Conservation (phyloP, 2,888 invertebrate species). For the Conus canariensis region DNA sequence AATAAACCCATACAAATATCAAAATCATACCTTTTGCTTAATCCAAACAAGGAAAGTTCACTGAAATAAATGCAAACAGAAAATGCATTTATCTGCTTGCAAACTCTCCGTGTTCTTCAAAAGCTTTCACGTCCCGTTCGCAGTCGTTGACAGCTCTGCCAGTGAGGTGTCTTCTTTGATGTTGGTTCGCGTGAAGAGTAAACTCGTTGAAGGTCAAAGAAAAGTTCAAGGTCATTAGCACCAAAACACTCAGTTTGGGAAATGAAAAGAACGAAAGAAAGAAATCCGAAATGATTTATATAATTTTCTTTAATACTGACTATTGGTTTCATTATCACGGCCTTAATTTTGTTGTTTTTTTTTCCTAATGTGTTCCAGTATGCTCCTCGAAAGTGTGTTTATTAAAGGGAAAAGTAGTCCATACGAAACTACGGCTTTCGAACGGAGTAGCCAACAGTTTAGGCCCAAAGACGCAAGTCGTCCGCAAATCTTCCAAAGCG, state of each 20-base stretch:
- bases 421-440: constrained; percentile 28
- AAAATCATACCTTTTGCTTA: constrained; percentile 30
- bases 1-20: constrained; percentile 32
- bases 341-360: neutral
- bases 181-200: constrained; percentile 6
- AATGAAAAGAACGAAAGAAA: neutral
- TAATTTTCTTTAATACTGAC: too few relatives aligned
- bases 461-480: too few relatives aligned
- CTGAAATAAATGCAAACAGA: constrained; percentile 19
- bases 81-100: constrained; percentile 17
- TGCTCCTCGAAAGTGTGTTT: neutral
- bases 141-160: constrained; percentile 36
- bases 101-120: constrained; percentile 2
- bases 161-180: neutral
- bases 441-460: too few relatives aligned
- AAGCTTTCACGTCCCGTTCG: constrained; percentile 18
- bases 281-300: too few relatives aligned
- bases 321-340: neutral
- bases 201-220: constrained; percentile 30
- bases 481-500: neutral
- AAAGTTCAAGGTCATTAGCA: constrained; percentile 38
- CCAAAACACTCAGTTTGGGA: constrained; percentile 8
- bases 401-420: neutral
- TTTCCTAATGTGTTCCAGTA: neutral
- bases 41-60: neutral